Conservation (phyloP, 53 echinoderm and acorn worm genomes). For the Crossaster papposus region DNA sequence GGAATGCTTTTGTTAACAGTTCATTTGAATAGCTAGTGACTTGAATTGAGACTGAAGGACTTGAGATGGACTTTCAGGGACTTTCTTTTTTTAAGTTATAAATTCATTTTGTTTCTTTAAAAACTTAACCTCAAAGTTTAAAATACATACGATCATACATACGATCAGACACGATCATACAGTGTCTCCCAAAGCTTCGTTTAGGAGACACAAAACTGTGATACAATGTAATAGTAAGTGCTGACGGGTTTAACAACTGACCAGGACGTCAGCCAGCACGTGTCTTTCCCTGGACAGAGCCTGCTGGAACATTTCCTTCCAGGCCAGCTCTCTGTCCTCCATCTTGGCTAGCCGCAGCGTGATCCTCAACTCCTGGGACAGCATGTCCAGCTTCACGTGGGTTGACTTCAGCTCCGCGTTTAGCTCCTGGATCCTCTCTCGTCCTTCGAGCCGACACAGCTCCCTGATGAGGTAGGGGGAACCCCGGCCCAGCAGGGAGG, state of each 20-base stretch:
- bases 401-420: constrained; percentile 27
- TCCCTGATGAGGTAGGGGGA: constrained; percentile 49
- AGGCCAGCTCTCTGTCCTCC: constrained; percentile 73
- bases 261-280: constrained; percentile 76
- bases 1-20: too few relatives aligned
- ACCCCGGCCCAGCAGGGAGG: constrained; percentile 61
- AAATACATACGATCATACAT: too few relatives aligned
- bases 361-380: constrained; percentile 67
- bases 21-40: too few relatives aligned
- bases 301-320: constrained; percentile 76
- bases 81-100: too few relatives aligned
- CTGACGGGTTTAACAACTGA: constrained; percentile 46
- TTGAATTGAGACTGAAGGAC: too few relatives aligned
- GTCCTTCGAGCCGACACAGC: constrained; percentile 62
- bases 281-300: constrained; percentile 69
- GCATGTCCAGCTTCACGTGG: constrained; percentile 58
- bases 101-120: too few relatives aligned
- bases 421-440: constrained; percentile 51
- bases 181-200: too few relatives aligned
- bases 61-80: too few relatives aligned
- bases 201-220: too few relatives aligned
- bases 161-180: too few relatives aligned
- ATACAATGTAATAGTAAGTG: neutral
- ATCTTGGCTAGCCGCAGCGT: constrained; percentile 63
- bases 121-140: too few relatives aligned